Base-by-base conservation (phyloP, 2,888 invertebrate species). In the Conus canariensis region DNA sequence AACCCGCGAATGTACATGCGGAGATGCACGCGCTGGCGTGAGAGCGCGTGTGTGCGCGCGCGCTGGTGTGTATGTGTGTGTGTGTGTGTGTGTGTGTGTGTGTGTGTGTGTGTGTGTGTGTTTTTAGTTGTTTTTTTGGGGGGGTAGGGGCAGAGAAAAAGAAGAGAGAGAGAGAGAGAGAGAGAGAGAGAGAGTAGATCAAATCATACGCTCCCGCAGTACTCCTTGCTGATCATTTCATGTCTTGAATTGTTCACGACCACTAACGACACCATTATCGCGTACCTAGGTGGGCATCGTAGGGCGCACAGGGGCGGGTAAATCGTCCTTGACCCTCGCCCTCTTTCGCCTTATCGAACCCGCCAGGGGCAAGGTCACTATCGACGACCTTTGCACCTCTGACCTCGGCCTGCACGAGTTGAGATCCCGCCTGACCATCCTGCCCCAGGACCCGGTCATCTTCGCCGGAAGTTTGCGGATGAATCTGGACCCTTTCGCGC, bases 401-500 rank as follows among this genome's bases (percentile, higher is more conserved):
- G 14, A 30, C 30, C 86, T 86, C 16, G 86, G 86, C 16, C 67
- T 86, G 58, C 86, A 86, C 45, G 86, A 86, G 30, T 45, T 86
- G 67, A n/a, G 87, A 9, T 56, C 70, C 6, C 45, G 58, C 56
- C 74, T 87, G 22, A 87, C 70, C 87, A 87, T 87, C n/a, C 58
- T 87, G 74, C 87, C 87, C n/a, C 87, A 87, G 70, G 99, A 99
- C 97, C 99, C 99, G 0, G 98, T 99, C 85, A 97, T 99, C 91
- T 99, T 99, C 97, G 98, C 98, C 30, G 99, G 99, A 87, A 98
- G 98, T 10, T 97, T 99, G 93, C 97, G 99, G 88, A 97, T 98
- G 97, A 99, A 99, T 97, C 97, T 99, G 92, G 99, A 99, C 97
- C 99, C 99, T 4, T 98, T 99, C 96, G 97, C 97, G 93, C 96